A percentile compares a stretch with the other conserved stretches of the same genome.
phyloP scores from a whole-genome alignment of 2,113 vertebrate genomes.

The Nycticorax nycticorax region DNA sequence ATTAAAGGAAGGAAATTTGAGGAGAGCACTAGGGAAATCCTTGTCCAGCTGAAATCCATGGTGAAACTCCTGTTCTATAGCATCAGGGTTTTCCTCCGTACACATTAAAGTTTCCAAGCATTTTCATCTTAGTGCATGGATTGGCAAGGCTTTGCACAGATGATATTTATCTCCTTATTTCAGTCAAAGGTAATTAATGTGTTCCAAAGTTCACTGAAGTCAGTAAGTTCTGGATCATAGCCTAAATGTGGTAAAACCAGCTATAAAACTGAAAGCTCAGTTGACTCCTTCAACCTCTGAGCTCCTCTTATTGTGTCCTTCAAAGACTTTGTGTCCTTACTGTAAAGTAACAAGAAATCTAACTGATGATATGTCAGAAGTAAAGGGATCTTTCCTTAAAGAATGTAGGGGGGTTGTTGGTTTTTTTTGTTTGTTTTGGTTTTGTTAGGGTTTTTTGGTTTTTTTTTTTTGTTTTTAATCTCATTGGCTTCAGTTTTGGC shows the following conservation, averaged over 20 bases:
- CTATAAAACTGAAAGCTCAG: neutral
- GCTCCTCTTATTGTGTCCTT: neutral
- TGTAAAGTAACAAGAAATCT: neutral
- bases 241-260: neutral
- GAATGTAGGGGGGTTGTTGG: neutral
- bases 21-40: neutral
- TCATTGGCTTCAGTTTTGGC: constrained; percentile 7
- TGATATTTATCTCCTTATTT: neutral
- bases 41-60: neutral
- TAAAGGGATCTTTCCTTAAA: neutral
- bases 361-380: neutral
- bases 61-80: neutral
- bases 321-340: neutral
- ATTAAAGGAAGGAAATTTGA: constrained; percentile 63
- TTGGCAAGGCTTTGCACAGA: constrained; percentile 19
- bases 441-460: neutral
- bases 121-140: constrained; percentile 9
- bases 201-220: neutral
- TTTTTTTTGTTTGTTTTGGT: neutral
- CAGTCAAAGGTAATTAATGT: neutral
- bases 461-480: neutral
- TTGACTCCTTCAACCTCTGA: neutral
- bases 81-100: neutral
- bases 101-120: constrained; percentile 44
- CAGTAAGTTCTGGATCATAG: neutral